phyloP scores from a whole-genome alignment of 2,888 invertebrate genomes.

The Amorpha juglandis region DNA sequence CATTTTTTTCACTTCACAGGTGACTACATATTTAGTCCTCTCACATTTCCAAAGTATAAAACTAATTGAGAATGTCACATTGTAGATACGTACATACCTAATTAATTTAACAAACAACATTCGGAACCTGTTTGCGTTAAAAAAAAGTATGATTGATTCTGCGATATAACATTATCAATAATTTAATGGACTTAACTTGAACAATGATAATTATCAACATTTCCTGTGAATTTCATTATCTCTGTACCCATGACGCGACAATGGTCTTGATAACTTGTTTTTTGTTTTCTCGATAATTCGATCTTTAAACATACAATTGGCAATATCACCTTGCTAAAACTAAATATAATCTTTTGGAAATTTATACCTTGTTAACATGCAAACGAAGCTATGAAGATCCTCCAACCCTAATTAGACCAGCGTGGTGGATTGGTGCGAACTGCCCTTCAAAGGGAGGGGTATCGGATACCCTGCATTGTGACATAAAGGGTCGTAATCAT shows the following conservation, averaged over 20 bases:
- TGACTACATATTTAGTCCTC: not conserved
- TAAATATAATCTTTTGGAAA: no score
- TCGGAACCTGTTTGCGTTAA: not conserved
- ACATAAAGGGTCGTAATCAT: no score
- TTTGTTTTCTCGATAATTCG: constrained; percentile 10
- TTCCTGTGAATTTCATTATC: constrained; percentile 17
- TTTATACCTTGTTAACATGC: no score
- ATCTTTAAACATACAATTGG: not conserved
- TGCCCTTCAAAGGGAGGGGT: no score
- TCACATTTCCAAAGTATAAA: not conserved
- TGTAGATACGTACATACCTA: not conserved
- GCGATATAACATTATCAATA: constrained; percentile 1
- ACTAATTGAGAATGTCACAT: not conserved
- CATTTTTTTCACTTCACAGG: not conserved
- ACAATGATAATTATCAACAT: constrained; percentile 9
- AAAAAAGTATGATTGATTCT: not conserved
- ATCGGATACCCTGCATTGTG: no score
- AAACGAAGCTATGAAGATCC: no score
- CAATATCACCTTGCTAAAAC: not conserved
- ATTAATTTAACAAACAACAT: constrained; percentile 3
- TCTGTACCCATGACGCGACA: not conserved
- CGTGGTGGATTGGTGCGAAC: no score
- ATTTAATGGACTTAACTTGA: not conserved
- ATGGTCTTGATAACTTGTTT: not conserved
- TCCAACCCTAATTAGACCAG: no score